Evolutionary conservation across 2,797 vertebrate genomes (phyloP).

Genomic region (Brachyalestes nurse): DNA sequence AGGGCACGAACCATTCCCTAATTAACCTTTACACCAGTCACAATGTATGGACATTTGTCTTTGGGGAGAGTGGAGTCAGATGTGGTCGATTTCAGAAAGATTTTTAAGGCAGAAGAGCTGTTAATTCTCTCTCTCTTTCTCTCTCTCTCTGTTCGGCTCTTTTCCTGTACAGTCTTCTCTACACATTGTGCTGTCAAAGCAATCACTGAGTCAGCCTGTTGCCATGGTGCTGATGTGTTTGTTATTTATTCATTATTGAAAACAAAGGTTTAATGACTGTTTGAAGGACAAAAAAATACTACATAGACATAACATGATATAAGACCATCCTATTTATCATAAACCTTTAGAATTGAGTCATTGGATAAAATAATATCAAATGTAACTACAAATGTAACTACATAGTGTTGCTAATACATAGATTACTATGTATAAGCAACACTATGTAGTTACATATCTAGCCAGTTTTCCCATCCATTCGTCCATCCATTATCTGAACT

Average conservation of each 20-base stretch:
- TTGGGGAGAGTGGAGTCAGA: constrained; percentile 2
- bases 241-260: background rate
- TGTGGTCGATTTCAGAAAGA: constrained; percentile 58
- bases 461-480: no score
- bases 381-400: no score
- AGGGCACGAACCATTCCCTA: constrained; percentile 39
- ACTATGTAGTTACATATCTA: no score
- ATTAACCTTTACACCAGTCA: constrained; percentile 40
- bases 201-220: background rate
- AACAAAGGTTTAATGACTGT: background rate
- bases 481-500: no score
- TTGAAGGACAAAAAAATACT: no score
- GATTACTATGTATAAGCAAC: no score
- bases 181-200: background rate
- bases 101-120: constrained; percentile 36
- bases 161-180: constrained; percentile 1
- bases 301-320: no score
- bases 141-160: constrained; percentile 7
- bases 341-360: no score
- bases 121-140: constrained; percentile 28
- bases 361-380: no score
- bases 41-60: constrained; percentile 14
- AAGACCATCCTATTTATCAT: no score
- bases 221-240: background rate
- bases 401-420: no score